phyloP scores from a whole-genome alignment of 1,140 invertebrate genomes.

The Sycophaga agraensis region DNA sequence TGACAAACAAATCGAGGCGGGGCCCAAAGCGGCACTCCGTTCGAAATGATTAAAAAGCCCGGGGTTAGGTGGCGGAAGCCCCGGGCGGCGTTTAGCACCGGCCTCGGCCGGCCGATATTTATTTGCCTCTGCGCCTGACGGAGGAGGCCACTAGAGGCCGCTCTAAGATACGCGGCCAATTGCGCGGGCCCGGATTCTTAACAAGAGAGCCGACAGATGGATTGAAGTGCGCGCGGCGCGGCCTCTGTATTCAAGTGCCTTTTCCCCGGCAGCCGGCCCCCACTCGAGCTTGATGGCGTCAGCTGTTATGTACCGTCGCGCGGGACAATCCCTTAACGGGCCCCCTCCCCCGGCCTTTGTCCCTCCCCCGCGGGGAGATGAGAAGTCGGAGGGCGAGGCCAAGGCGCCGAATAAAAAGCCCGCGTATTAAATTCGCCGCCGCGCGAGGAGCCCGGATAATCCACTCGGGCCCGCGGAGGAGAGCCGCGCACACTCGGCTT shows the following conservation, averaged over 20 bases:
- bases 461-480: slow-evolving; percentile 22
- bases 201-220: slow-evolving; percentile 48
- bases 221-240: slow-evolving; percentile 46
- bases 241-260: slow-evolving; percentile 45
- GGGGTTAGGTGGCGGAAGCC: too few species aligned
- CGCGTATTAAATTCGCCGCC: slow-evolving; percentile 32
- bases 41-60: too few species aligned
- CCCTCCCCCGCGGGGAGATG: background rate
- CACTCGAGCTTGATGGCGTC: slow-evolving; percentile 45
- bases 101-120: slow-evolving; percentile 8
- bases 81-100: too few species aligned
- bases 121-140: slow-evolving; percentile 4
- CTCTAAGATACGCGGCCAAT: slow-evolving; percentile 13
- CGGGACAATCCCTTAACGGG: slow-evolving; percentile 37
- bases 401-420: background rate
- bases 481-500: slow-evolving; percentile 17
- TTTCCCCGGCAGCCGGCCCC: slow-evolving; percentile 30
- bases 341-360: too few species aligned
- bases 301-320: slow-evolving; percentile 50
- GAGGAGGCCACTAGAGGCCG: background rate
- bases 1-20: too few species aligned
- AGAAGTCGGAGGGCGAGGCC: background rate
- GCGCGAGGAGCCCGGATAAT: slow-evolving; percentile 26
- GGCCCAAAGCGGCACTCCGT: too few species aligned
- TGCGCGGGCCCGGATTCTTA: slow-evolving; percentile 35